Base-by-base conservation (phyloP, 2,888 invertebrate species). In the Melikaiella ostensackeni region DNA sequence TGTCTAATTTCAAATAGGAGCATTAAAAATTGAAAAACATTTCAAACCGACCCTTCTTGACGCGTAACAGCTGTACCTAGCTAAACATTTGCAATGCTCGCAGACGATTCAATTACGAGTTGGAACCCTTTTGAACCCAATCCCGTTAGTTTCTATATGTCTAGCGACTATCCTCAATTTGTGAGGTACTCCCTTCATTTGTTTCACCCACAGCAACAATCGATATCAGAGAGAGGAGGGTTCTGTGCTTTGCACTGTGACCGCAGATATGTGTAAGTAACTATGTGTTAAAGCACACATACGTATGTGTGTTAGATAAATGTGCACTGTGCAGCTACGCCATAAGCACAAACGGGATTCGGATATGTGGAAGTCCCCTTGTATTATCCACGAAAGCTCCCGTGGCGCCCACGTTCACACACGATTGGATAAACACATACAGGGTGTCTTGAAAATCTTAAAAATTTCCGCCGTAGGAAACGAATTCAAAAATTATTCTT, bases 71-170 rank as follows among this genome's bases (percentile, higher is more conserved):
- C 50, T 50, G 50, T 50, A n/a, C 50, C n/a, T n/a, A 8, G n/a
- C n/a, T 50, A 50, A 50, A 50, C n/a, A 50, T 50, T 50, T 50
- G 50, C 50, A 50, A n/a, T 50, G n/a, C 50, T 55, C 21, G 50
- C 50, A 55, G n/a, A 55, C 50, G 21, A 55, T 55, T 55, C 21
- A 55, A 55, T 55, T 55, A 55, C n/a, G 21, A 55, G 21, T 19
- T 8, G 50, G 50, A 55, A 55, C 50, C 50, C n/a, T 55, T 55
- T 55, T 21, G 21, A 55, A 21, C 4, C 9, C n/a, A 3, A 55
- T 55, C 50, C 50, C 9, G 50, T 55, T 55, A 21, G 50, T 55
- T 55, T 55, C 50, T 55, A 21, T 55, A 55, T 55, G 50, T 21
- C 50, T 21, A 21, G n/a, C 50, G 50, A 55, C n/a, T 50, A 50